Percentiles rank a stretch among this genome's conserved stretches.
These are phyloP conservation scores for Lycaon pictus DNA, from an alignment of 2,113 vertebrate species.

Conservation along the genomic window DNA sequence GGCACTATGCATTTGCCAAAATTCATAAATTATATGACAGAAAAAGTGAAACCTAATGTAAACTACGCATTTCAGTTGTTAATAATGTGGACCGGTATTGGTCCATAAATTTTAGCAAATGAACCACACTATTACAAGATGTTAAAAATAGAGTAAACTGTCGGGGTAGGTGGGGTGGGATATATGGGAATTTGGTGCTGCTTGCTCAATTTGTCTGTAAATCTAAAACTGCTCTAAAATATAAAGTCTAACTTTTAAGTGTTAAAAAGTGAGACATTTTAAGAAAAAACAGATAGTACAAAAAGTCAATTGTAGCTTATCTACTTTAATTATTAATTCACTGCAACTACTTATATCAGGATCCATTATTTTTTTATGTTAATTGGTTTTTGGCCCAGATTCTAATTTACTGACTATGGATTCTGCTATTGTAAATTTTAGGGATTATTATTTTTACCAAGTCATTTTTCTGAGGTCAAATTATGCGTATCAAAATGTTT, in stretches of 20 bases:
- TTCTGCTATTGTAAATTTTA: neutral
- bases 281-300: neutral
- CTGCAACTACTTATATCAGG: neutral
- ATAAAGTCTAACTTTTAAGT: neutral
- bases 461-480: neutral
- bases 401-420: neutral
- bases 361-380: constrained; percentile 1
- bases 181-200: neutral
- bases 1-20: neutral
- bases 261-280: neutral
- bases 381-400: neutral
- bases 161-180: neutral
- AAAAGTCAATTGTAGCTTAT: neutral
- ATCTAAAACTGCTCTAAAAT: neutral
- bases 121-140: neutral
- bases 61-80: neutral
- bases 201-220: neutral
- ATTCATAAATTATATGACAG: neutral
- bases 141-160: neutral
- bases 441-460: neutral
- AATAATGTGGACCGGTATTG: neutral
- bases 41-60: neutral
- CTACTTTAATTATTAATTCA: neutral
- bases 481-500: neutral
- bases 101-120: neutral